A percentile compares a stretch with the other conserved stretches of the same genome.
These are phyloP conservation scores for Cossypha dichroa DNA, from an alignment of 2,797 vertebrate species.

Conservation along the genomic window DNA sequence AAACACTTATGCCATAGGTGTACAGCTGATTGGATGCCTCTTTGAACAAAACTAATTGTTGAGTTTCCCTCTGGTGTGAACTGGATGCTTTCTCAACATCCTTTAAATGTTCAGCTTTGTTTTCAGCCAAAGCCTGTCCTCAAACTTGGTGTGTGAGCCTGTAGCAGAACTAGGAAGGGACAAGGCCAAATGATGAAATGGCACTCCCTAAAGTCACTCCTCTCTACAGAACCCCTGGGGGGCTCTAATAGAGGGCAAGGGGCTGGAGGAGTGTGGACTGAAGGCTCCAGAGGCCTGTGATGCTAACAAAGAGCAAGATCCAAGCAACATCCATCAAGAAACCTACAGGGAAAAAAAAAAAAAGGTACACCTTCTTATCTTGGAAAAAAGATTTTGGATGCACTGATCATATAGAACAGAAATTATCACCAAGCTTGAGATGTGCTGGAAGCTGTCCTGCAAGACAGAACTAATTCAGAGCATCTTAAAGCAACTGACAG, in stretches of 20 bases:
- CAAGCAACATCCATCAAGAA: neutral
- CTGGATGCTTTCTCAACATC: neutral
- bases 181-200: conserved; percentile 27
- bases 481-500: neutral
- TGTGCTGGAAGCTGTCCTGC: neutral
- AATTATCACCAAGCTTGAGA: neutral
- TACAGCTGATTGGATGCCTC: neutral
- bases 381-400: neutral
- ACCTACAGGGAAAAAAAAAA: neutral
- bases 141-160: neutral
- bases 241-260: neutral
- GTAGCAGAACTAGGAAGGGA: neutral
- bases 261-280: neutral
- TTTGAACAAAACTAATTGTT: conserved; percentile 7
- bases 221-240: conserved; percentile 12
- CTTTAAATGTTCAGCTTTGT: conserved; percentile 11
- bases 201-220: conserved; percentile 9
- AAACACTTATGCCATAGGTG: neutral
- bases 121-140: conserved; percentile 21
- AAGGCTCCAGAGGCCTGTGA: neutral
- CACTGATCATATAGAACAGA: neutral
- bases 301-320: neutral
- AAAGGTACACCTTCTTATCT: neutral
- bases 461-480: neutral
- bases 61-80: conserved; percentile 31